These are phyloP conservation scores for Chrysolina oricalcia DNA, from an alignment of 2,888 invertebrate species.

Conservation along the genomic window DNA sequence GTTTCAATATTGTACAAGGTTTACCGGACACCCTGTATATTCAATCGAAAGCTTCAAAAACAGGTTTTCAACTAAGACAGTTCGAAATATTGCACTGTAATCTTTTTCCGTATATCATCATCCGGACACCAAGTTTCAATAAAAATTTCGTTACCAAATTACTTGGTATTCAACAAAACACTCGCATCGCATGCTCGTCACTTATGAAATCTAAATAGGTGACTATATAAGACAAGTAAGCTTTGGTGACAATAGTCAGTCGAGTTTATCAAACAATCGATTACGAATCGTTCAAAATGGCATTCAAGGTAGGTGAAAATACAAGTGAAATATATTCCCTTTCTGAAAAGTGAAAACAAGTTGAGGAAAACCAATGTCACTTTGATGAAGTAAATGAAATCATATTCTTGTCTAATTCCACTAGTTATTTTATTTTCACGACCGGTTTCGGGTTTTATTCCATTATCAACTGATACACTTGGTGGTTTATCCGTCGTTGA, in stretches of 20 bases:
- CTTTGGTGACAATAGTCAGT: conserved; percentile 40
- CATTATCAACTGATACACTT: too few species aligned
- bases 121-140: not conserved
- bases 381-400: too few species aligned
- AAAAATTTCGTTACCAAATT: conserved; percentile 47
- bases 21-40: too few species aligned
- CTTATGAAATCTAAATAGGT: conserved; percentile 55
- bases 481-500: too few species aligned
- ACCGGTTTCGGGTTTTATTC: too few species aligned
- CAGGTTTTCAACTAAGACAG: not conserved
- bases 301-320: conserved; percentile 58
- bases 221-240: conserved; percentile 55
- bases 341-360: not conserved
- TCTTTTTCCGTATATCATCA: not conserved
- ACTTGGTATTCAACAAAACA: conserved; percentile 54
- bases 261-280: conserved; percentile 23
- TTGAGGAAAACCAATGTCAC: not conserved
- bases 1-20: too few species aligned
- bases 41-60: too few species aligned
- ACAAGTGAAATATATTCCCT: conserved; percentile 6
- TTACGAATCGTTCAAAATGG: conserved; percentile 52
- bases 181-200: conserved; percentile 36
- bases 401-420: too few species aligned
- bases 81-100: not conserved
- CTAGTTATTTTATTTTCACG: too few species aligned